phyloP scores from a whole-genome alignment of 2,797 vertebrate genomes.

The Denticeps clupeoides region DNA sequence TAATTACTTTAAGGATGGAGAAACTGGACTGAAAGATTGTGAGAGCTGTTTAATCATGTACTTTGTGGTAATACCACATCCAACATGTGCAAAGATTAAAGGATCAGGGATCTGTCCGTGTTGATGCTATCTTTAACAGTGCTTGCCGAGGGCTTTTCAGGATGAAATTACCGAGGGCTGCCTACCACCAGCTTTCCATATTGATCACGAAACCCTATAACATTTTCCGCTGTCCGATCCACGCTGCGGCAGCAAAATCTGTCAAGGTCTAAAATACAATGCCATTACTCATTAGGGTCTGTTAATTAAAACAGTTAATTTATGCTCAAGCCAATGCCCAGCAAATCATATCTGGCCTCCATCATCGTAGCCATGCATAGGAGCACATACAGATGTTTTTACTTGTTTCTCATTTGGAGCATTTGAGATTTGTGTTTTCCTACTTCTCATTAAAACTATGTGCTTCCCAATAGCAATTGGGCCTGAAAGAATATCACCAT shows the following conservation, averaged over 20 bases:
- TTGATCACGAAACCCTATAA: background rate
- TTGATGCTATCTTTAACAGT: background rate
- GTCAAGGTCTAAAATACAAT: background rate
- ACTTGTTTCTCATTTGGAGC: too few relatives aligned
- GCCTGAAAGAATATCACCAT: too few relatives aligned
- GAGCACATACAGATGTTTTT: too few relatives aligned
- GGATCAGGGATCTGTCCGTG: background rate
- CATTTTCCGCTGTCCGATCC: background rate
- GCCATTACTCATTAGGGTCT: slow-evolving; percentile 3
- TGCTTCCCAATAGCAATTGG: too few relatives aligned
- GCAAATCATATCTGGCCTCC: too few relatives aligned
- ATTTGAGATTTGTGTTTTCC: too few relatives aligned
- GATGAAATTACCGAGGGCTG: background rate
- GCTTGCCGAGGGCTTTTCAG: background rate
- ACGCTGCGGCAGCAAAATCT: background rate
- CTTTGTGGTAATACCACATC: slow-evolving; percentile 1
- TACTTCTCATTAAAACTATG: too few relatives aligned
- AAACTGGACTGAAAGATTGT: background rate
- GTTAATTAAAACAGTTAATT: slow-evolving; percentile 29
- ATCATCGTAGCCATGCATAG: too few relatives aligned
- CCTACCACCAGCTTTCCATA: background rate
- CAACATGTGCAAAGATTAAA: slow-evolving; percentile 12
- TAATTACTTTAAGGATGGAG: background rate
- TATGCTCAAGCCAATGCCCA: too few relatives aligned
- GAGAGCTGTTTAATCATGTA: slow-evolving; percentile 6